phyloP scores from a whole-genome alignment of 53 echinoderm and acorn worm species.

The Stichopus horrens region DNA sequence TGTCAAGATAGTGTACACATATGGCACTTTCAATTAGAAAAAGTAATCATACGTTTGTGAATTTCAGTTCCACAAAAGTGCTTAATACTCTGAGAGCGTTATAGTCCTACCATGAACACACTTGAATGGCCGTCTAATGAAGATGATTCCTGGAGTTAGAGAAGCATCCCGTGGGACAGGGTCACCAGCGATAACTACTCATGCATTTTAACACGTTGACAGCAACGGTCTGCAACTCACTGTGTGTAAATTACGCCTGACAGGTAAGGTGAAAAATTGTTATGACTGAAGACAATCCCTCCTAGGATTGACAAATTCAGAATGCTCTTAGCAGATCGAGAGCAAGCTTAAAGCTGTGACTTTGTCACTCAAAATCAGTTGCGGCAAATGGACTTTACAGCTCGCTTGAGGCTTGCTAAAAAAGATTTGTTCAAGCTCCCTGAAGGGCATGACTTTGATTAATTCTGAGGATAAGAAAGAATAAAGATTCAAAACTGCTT shows the following conservation, averaged over 20 bases:
- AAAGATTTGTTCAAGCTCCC: not conserved
- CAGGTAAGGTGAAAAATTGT: conserved; percentile 11
- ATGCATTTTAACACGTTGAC: conserved; percentile 21
- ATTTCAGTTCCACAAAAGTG: too few relatives aligned
- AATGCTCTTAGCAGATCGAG: not conserved
- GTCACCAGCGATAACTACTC: conserved; percentile 8
- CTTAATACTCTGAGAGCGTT: too few relatives aligned
- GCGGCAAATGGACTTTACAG: conserved; percentile 3
- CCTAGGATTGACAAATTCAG: not conserved
- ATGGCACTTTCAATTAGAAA: too few relatives aligned
- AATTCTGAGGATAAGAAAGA: not conserved
- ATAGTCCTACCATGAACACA: not conserved
- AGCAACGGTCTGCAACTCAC: not conserved
- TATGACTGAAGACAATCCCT: conserved; percentile 19
- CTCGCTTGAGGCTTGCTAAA: conserved; percentile 9
- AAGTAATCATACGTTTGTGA: too few relatives aligned
- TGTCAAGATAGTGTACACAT: too few relatives aligned
- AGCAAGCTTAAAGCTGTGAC: not conserved
- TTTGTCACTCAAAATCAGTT: not conserved
- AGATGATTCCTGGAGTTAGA: not conserved
- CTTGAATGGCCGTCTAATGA: conserved; percentile 1
- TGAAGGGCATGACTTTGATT: not conserved
- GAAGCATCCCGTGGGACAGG: not conserved
- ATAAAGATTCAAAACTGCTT: not conserved
- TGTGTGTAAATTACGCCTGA: conserved; percentile 6